Base-by-base conservation (phyloP, 2,888 invertebrate species). In the Cynaeus angustus region DNA sequence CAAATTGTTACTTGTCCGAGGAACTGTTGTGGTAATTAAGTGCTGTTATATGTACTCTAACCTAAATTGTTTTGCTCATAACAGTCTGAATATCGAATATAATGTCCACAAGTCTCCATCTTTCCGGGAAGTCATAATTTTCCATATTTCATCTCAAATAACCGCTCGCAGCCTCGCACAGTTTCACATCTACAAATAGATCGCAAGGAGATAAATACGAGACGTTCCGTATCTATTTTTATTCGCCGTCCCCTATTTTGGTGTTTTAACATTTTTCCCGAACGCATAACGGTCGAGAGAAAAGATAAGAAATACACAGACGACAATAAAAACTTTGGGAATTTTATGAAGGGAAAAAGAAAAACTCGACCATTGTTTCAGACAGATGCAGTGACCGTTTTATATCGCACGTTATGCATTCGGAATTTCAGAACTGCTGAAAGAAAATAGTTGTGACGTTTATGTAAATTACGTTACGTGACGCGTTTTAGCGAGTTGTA, bases 331-430 rank as follows among this genome's bases (percentile, higher is more conserved):
- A 56, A 56, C 56, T 56, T 56, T 9, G 13, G 8, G 41, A 43
- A 41, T 56, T 56, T 56, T 21, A 41, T 33, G 21, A 41, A 21
- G 41, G 43, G 30, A 38, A 16, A 52, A n/a, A 9, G 10, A 53
- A 53, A 53, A 53, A 13, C 33, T 8, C 52, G 30, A 33, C 28
- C 30, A 46, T 50, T 48, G 62, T 50, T 50, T 28, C 62, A 62
- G 62, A 48, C 62, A 50, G 62, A 62, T 62, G 62, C 62, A 62
- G 50, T 50, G 50, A 62, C 50, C 59, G 59, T 33, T 59, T 59
- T 58, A 58, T 58, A 9, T 45, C 45, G 14, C 33, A 10, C 56
- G 26, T 56, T 38, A 41, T 56, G 56, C 56, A 56, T 56, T 56
- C 43, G 38, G 61, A 61, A 61, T 61, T 61, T 61, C 37, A 43